Evolutionary conservation across 2,888 invertebrate species (phyloP).

Genomic region (Melangyna quadrimaculata): DNA sequence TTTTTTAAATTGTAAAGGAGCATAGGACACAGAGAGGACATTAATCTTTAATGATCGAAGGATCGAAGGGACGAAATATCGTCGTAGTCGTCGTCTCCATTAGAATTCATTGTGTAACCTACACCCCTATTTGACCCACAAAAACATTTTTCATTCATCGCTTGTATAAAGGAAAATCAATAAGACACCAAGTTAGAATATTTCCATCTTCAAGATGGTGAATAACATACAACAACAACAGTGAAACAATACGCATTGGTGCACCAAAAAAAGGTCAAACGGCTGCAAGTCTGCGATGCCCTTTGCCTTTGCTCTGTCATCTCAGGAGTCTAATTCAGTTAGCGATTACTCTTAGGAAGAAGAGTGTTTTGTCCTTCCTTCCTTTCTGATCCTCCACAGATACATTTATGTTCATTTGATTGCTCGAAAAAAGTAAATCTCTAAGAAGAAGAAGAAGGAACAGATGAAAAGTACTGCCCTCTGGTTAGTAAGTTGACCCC

Average conservation of each 20-base stretch:
- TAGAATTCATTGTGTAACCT: constrained; percentile 67
- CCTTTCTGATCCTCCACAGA: constrained; percentile 60
- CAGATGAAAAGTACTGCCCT: constrained; percentile 34
- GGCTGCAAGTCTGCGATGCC: constrained; percentile 65
- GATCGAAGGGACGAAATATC: constrained; percentile 47
- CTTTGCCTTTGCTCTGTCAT: constrained; percentile 35
- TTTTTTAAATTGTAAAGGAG: constrained; percentile 13
- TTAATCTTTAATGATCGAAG: constrained; percentile 71
- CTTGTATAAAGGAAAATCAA: constrained; percentile 29
- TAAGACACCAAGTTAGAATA: constrained; percentile 54
- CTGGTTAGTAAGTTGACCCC: constrained; percentile 68
- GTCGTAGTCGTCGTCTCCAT: constrained; percentile 50
- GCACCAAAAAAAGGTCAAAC: constrained; percentile 66
- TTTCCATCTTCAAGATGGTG: constrained; percentile 37
- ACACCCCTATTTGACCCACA: constrained; percentile 72
- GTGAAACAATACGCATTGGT: background rate
- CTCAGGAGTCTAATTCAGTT: constrained; percentile 64
- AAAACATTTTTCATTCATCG: constrained; percentile 68
- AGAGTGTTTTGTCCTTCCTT: background rate
- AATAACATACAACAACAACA: constrained; percentile 7
- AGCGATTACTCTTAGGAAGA: constrained; percentile 22
- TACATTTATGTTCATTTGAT: constrained; percentile 71
- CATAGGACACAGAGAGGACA: constrained; percentile 27
- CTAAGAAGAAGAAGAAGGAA: constrained; percentile 27
- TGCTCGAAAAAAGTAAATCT: constrained; percentile 51